Evolutionary conservation across 2,797 vertebrate species (phyloP).

Genomic region (Clarias laeviceps): DNA sequence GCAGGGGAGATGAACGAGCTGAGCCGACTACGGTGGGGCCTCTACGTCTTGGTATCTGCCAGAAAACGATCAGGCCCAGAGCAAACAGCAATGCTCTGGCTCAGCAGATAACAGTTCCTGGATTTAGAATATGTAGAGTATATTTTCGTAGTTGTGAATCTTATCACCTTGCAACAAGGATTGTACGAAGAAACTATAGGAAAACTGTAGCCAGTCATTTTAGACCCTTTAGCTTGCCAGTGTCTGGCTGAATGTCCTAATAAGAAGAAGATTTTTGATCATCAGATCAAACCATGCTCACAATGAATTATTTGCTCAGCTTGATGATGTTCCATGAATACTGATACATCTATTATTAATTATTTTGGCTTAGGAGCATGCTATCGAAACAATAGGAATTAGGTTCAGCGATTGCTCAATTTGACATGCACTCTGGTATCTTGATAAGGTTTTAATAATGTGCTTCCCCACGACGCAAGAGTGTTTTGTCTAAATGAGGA

Average conservation of each 20-base stretch:
- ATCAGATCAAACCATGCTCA: constrained; percentile 60
- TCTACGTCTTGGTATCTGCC: constrained; percentile 37
- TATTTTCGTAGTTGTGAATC: constrained; percentile 40
- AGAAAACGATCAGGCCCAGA: constrained; percentile 48
- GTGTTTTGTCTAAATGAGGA: too few species aligned
- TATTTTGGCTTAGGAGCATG: constrained; percentile 17
- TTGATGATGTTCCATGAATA: constrained; percentile 55
- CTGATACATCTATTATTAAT: constrained; percentile 49
- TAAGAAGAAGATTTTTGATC: constrained; percentile 53
- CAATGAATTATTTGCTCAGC: constrained; percentile 59
- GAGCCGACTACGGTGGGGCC: constrained; percentile 52
- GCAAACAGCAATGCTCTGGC: constrained; percentile 31
- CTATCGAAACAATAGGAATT: too few species aligned
- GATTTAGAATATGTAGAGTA: constrained; percentile 35
- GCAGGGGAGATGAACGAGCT: constrained; percentile 38
- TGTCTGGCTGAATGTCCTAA: constrained; percentile 51
- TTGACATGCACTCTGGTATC: neutral
- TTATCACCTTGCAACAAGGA: constrained; percentile 26
- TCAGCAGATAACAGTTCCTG: constrained; percentile 37
- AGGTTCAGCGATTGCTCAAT: neutral
- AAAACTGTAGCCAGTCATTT: constrained; percentile 49
- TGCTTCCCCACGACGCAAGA: neutral
- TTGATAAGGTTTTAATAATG: neutral
- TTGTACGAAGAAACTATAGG: constrained; percentile 29
- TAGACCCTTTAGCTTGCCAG: constrained; percentile 49